A percentile compares a stretch with the other conserved stretches of the same genome.
phyloP scores from a whole-genome alignment of 1,140 invertebrate genomes.

The Samia ricini region DNA sequence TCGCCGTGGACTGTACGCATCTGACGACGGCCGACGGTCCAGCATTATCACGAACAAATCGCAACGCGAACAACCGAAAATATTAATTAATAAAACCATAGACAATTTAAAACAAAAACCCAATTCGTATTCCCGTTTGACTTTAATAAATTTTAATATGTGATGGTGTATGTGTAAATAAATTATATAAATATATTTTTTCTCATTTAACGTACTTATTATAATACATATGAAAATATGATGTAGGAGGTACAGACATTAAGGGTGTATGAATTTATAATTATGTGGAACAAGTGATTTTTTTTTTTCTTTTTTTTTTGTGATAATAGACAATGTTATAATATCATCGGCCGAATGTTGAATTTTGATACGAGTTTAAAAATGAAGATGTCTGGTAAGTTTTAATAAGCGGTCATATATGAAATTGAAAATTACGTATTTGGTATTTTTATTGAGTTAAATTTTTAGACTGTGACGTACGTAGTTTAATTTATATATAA shows the following conservation, averaged over 20 bases:
- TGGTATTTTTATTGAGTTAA: too few relatives aligned
- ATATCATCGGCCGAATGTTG: constrained; percentile 31
- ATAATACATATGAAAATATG: too few relatives aligned
- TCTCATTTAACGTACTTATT: too few relatives aligned
- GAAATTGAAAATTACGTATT: too few relatives aligned
- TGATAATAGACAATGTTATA: constrained; percentile 7
- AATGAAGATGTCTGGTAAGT: constrained; percentile 74
- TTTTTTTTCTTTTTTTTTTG: background rate
- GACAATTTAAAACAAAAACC: too few relatives aligned
- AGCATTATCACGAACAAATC: constrained; percentile 35
- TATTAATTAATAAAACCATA: constrained; percentile 17
- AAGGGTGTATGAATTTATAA: too few relatives aligned
- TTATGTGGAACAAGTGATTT: background rate
- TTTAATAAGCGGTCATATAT: background rate
- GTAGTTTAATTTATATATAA: too few relatives aligned
- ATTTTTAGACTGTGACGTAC: too few relatives aligned
- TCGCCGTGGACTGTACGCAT: constrained; percentile 65
- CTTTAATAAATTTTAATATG: background rate
- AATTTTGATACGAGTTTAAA: constrained; percentile 45
- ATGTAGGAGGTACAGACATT: too few relatives aligned
- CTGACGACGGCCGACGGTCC: constrained; percentile 29
- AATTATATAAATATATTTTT: background rate
- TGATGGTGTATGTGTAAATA: background rate
- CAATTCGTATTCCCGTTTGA: constrained; percentile 11
- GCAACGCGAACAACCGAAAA: constrained; percentile 30